Evolutionary conservation across 2,113 vertebrate genomes (phyloP), one percentile per base, ranked within the genome.

Genomic region (Hippocampus comes): DNA sequence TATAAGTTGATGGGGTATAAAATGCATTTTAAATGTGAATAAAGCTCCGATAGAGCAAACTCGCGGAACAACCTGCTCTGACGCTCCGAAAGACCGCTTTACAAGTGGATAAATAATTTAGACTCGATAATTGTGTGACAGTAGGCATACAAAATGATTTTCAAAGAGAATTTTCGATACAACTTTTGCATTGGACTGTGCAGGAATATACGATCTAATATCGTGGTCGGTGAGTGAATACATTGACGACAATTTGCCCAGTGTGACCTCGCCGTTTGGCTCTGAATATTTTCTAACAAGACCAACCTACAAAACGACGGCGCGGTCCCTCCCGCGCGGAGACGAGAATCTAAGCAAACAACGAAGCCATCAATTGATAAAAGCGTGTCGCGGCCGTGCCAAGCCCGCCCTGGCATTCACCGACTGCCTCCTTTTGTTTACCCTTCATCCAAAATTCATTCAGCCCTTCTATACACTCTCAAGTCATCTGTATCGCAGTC

Each of bases 401-500:
- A 63, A 63, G 34, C 34, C 18, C 6, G 14, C 21, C 34, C 38
- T 23, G 63, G 20, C 63, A 42, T n/a, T 23, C 63, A 34, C 74
- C 41, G 6, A 9, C 63, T 27, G 15, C 55, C 67, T 55, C 27
- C 42, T 71, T 75, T 57, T 66, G 43, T 56, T 76, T 74, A 67
- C 57, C 34, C 53, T 61, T 53, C 77, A 69, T 76, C 68, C 4
- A 15, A 76, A 85, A 77, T 74, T 73, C 73, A 49, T 12, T 17
- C 42, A 15, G 42, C 72, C 48, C 30, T 57, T 65, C 48, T 77
- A 68, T 66, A 23, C 75, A 74, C 63, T 2, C 63, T 63, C 71
- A 41, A 68, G 70, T 84, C 79, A 65, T 82, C 63, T 79, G 74
- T 75, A 82, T 83, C 84, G 83, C 77, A 81, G 53, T 72, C 42